phyloP scores from a whole-genome alignment of 2,888 invertebrate genomes.

The Scaptomyza polygonia region DNA sequence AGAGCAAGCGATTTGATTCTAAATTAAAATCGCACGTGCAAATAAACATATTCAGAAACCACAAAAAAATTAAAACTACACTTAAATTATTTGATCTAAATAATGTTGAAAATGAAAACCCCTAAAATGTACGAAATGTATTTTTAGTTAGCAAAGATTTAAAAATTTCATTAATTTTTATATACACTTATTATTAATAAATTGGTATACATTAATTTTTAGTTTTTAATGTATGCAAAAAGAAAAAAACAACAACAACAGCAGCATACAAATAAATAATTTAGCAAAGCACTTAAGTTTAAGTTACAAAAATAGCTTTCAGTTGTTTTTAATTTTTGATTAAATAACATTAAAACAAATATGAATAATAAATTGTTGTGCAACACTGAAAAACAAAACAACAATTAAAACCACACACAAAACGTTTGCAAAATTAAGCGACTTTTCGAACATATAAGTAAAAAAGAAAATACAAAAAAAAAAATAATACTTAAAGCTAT shows the following conservation, averaged over 20 bases:
- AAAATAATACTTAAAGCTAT: slow-evolving; percentile 36
- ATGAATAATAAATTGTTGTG: slow-evolving; percentile 63
- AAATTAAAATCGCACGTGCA: slow-evolving; percentile 60
- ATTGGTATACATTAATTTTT: slow-evolving; percentile 28
- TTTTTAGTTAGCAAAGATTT: slow-evolving; percentile 74
- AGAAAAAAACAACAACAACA: slow-evolving; percentile 18
- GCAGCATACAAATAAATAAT: slow-evolving; percentile 5
- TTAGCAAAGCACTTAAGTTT: slow-evolving; percentile 19
- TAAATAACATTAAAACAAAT: slow-evolving; percentile 50
- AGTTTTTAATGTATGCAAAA: slow-evolving; percentile 18
- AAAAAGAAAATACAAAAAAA: slow-evolving; percentile 8
- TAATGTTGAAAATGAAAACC: slow-evolving; percentile 35
- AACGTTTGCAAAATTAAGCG: slow-evolving; percentile 44
- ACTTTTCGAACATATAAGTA: slow-evolving; percentile 23
- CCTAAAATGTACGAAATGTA: slow-evolving; percentile 48
- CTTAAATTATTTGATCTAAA: slow-evolving; percentile 51
- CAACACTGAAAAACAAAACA: slow-evolving; percentile 40
- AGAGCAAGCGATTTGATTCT: slow-evolving; percentile 63
- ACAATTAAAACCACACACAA: slow-evolving; percentile 21
- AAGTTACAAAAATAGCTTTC: slow-evolving; percentile 51
- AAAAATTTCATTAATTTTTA: slow-evolving; percentile 29
- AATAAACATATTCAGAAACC: slow-evolving; percentile 19
- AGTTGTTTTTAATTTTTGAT: slow-evolving; percentile 64
- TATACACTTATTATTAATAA: slow-evolving; percentile 22
- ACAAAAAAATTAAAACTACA: slow-evolving; percentile 16